These are phyloP conservation scores for Pseudorectes ferrugineus DNA, from an alignment of 2,113 vertebrate genomes.

Conservation along the genomic window DNA sequence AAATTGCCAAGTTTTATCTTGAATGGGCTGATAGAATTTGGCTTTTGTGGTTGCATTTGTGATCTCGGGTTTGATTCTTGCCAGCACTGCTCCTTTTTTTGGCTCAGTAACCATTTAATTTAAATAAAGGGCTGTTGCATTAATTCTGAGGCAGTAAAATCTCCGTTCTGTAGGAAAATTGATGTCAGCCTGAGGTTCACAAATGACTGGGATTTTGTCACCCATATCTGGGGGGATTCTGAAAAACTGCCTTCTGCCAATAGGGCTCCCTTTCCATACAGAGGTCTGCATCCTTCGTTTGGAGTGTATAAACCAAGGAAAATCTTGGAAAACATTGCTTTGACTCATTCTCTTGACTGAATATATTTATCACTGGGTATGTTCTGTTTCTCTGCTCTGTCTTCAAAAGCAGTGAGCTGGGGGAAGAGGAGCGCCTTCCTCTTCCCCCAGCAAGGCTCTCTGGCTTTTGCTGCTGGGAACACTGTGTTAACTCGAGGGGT, in stretches of 20 bases:
- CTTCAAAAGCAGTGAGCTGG: neutral
- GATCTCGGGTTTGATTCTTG: neutral
- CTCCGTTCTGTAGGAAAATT: neutral
- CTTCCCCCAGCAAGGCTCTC: no score
- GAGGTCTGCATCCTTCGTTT: neutral
- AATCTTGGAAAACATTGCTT: neutral
- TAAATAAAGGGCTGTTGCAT: neutral
- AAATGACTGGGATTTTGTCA: neutral
- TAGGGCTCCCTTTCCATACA: neutral
- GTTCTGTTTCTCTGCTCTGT: neutral
- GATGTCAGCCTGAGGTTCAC: neutral
- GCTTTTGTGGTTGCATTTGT: neutral
- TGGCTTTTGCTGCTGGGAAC: neutral
- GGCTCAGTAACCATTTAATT: neutral
- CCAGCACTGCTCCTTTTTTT: neutral
- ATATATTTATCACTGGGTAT: neutral
- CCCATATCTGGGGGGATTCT: neutral
- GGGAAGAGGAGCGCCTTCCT: neutral
- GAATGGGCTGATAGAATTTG: neutral
- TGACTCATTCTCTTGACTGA: neutral
- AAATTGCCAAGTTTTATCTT: neutral
- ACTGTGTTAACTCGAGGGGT: fast-evolving
- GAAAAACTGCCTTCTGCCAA: neutral
- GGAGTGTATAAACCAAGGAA: neutral
- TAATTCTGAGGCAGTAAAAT: neutral